These are phyloP conservation scores for Drosophila rhopaloa DNA, from an alignment of 1,140 invertebrate species.

Conservation along the genomic window DNA sequence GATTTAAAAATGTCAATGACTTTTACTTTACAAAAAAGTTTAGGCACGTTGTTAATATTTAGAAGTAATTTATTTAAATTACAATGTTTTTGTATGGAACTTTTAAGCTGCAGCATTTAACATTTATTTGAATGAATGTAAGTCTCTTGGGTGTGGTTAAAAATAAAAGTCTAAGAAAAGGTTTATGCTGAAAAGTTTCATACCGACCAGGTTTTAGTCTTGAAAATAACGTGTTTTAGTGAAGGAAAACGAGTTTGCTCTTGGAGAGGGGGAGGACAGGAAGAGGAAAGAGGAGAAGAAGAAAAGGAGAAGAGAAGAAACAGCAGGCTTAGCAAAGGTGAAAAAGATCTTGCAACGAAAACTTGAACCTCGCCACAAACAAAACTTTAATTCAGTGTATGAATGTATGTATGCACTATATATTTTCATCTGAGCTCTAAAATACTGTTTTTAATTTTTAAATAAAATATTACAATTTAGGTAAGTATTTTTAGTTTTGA, in stretches of 20 bases:
- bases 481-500: too few species aligned
- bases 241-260: constrained; percentile 21
- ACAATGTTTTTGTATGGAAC: too few species aligned
- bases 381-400: not conserved
- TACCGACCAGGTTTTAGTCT: constrained; percentile 11
- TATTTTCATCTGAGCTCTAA: not conserved
- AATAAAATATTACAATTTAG: not conserved
- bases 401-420: not conserved
- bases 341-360: constrained; percentile 17
- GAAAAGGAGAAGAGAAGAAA: not conserved
- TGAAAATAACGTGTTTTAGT: constrained; percentile 16
- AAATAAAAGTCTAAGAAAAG: constrained; percentile 8
- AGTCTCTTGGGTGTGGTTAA: constrained; percentile 19
- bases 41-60: too few species aligned
- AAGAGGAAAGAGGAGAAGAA: not conserved
- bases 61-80: too few species aligned
- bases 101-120: too few species aligned
- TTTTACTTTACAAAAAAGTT: too few species aligned
- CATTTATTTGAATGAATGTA: too few species aligned
- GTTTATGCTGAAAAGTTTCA: constrained; percentile 16
- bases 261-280: not conserved
- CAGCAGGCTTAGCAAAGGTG: constrained; percentile 65
- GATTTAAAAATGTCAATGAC: too few species aligned
- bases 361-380: constrained; percentile 14
- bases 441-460: not conserved